Percentiles rank a stretch among this genome's conserved stretches.
These are phyloP conservation scores for Isoperla grammatica DNA, from an alignment of 2,888 invertebrate species.

Conservation along the genomic window DNA sequence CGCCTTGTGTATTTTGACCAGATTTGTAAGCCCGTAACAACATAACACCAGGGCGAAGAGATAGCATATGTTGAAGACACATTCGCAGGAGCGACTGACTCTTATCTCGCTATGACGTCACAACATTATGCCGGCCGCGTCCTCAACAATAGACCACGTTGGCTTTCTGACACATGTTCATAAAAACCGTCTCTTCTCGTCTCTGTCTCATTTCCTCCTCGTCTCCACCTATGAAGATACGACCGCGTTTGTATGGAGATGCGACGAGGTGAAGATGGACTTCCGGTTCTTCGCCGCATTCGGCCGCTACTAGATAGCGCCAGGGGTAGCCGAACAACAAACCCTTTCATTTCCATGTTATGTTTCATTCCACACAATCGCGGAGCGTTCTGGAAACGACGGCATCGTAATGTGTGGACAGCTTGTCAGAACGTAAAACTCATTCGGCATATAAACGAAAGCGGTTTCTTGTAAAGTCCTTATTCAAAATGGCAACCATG, in stretches of 20 bases:
- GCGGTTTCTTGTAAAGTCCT: too few relatives aligned
- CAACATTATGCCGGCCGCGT: constrained; percentile 15
- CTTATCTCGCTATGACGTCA: constrained; percentile 18
- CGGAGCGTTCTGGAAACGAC: too few relatives aligned
- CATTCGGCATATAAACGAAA: too few relatives aligned
- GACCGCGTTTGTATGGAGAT: not conserved
- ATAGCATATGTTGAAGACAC: not conserved
- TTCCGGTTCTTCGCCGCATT: not conserved
- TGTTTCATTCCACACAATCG: too few relatives aligned
- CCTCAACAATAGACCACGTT: constrained; percentile 17
- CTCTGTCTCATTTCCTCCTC: constrained; percentile 11
- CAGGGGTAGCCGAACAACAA: not conserved
- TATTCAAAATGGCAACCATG: too few relatives aligned
- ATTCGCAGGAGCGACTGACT: not conserved
- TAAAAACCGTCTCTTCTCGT: not conserved
- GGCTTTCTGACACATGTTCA: constrained; percentile 22
- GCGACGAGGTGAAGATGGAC: not conserved
- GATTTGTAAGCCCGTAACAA: too few relatives aligned
- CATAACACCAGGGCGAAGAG: too few relatives aligned
- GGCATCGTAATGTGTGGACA: too few relatives aligned
- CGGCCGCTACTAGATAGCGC: not conserved
- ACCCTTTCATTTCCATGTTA: too few relatives aligned
- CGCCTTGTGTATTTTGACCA: too few relatives aligned
- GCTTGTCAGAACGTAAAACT: too few relatives aligned
- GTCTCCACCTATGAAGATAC: not conserved